Evolutionary conservation across 1,140 invertebrate genomes (phyloP), one percentile per base, ranked within the genome.

Genomic region (Ooceraea biroi): DNA sequence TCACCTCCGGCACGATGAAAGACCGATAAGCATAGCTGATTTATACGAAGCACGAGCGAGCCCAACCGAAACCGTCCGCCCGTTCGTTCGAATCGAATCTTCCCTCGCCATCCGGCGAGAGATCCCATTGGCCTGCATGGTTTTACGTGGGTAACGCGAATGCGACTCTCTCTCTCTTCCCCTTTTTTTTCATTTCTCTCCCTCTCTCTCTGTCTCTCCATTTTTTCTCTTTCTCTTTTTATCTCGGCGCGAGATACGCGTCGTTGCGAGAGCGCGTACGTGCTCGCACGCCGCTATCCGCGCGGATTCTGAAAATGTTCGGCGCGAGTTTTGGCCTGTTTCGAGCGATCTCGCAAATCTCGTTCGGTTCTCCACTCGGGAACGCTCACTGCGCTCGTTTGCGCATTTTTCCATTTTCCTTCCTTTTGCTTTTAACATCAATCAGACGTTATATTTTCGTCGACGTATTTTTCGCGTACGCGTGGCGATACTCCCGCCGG

Each of bases 21-120:
- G 93, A 92, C 91, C 93, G 94, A 94, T 94, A 94, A 94, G 93
- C 93, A 94, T 93, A 94, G 93, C 90, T 91, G 90, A 93, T 93
- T 93, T 93, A 92, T 92, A 92, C 88, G 89, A 89, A 89, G 89
- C 88, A 92, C 91, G 90, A 90, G 88, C 91, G 86, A 77, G 83
- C 82, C 73, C 87, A 91, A 89, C 91, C 92, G 90, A 92, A 86
- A 91, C 89, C 87, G 90, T 92, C 90, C 91, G 91, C 83, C 78
- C 86, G 80, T 85, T 85, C 91, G 86, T 89, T 88, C 86, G 89
- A 86, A 91, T 80, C 82, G 85, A 89, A 90, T 87, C 78, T 63
- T 86, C 88, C 80, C 83, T 85, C 76, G 80, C 80, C 27, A 58
- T 76, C 57, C 72, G 71, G 63, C 71, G 85, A 87, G 85, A 87